phyloP scores from a whole-genome alignment of 2,888 invertebrate genomes.

The Phortica okadai region DNA sequence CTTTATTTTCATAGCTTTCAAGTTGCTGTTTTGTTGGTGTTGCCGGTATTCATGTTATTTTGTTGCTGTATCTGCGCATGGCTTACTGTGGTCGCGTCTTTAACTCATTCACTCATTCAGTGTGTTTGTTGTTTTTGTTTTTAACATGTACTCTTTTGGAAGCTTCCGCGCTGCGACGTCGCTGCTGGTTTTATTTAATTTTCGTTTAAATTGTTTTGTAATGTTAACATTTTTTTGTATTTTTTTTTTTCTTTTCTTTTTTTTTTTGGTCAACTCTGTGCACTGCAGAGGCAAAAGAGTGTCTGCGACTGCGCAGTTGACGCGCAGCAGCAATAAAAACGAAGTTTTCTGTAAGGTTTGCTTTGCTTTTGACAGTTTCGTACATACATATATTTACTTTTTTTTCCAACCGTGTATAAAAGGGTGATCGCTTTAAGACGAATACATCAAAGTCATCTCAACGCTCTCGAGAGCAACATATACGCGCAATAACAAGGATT shows the following conservation, averaged over 20 bases:
- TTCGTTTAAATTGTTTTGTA: slow-evolving; percentile 71
- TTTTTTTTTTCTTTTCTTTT: not conserved
- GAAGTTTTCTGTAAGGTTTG: slow-evolving; percentile 25
- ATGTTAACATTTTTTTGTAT: slow-evolving; percentile 49
- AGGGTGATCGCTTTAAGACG: slow-evolving; percentile 71
- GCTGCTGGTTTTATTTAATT: slow-evolving; percentile 54
- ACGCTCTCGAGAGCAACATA: slow-evolving; percentile 70
- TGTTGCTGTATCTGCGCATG: slow-evolving; percentile 39
- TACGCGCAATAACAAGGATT: slow-evolving; percentile 52
- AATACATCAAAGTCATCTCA: slow-evolving; percentile 76
- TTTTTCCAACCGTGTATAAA: slow-evolving; percentile 73
- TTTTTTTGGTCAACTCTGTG: slow-evolving; percentile 24
- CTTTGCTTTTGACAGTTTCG: slow-evolving; percentile 8
- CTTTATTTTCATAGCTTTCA: slow-evolving; percentile 59
- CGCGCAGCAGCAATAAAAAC: slow-evolving; percentile 48
- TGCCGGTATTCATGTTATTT: slow-evolving; percentile 53
- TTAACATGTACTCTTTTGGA: slow-evolving; percentile 43
- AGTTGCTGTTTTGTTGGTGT: slow-evolving; percentile 26
- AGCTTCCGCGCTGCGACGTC: slow-evolving; percentile 56
- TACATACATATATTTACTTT: slow-evolving; percentile 7
- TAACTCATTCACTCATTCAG: not conserved
- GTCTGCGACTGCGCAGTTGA: slow-evolving; percentile 44
- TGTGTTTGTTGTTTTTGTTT: slow-evolving; percentile 34
- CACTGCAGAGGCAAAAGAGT: not conserved
- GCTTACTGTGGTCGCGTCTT: slow-evolving; percentile 47